Base-by-base conservation (phyloP, 2,113 vertebrate genomes). In the Dasypus novemcinctus region DNA sequence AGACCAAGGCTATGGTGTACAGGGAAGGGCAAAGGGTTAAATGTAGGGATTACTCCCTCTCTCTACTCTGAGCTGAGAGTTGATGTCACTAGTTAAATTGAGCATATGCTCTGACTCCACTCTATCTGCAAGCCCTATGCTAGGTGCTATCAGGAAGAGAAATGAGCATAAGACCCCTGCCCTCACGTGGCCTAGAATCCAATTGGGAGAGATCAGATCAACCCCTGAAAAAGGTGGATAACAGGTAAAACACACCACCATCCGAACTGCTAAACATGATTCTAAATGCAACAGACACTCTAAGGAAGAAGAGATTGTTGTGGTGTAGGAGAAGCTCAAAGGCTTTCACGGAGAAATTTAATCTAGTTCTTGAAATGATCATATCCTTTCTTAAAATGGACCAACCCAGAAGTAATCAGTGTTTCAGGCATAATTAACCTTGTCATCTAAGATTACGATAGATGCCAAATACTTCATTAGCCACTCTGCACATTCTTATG, bases 11-110 rank as follows among this genome's bases (percentile, higher is more conserved):
- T 85, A 90, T 27, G n/a, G 21, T 21, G 38, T 84, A 31, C 43
- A 38, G 27, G 25, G 46, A 80, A 96, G 43, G 20, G 20, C 41
- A 54, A 91, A 41, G 63, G 13, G 72, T 92, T 94, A 94, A 92
- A 74, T 49, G 90, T 87, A 91, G 68, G 61, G 64, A 49, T 52
- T 71, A 57, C 9, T 74, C 57, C 12, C 11, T 78, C 59, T 33
- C 76, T 91, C 41, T 38, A 72, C 49, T n/a, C 29, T 89, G 25
- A 75, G 64, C 74, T 79, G 46, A 13, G 46, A 91, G 75, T 29
- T 88, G 74, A 96, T 61, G 91, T 93, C 38, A 64, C 74, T 93
- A 91, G 82, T 94, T 91, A 96, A 94, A 97, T 2, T 75, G 96
- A 95, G 86, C 54, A 41, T 76, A 83, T 75, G 86, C 68, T 68